Base-by-base conservation (phyloP, 2,888 invertebrate genomes). In the Meiosimyza platycephala region DNA sequence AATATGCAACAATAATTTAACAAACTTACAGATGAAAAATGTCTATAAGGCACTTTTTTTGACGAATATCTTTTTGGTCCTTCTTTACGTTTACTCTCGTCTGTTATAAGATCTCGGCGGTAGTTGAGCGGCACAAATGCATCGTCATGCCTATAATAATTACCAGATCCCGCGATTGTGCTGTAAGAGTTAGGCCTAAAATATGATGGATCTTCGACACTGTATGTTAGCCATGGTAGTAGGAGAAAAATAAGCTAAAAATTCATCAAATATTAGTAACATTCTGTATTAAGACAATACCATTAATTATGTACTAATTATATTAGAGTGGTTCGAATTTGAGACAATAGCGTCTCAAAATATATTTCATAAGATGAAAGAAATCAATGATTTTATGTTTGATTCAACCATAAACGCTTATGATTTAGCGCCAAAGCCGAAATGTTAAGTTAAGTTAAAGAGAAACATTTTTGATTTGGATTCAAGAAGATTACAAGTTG, bases 31-130 rank as follows among this genome's bases (percentile, higher is more conserved):
- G 82, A 84, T 69, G 72, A 75, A 40, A 79, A 81, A 4, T 80
- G 80, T 12, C 81, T 81, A 67, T 80, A 84, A 4, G 77, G 78
- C 0, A 73, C 75, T 59, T 84, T 85, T 77, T 84, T 85, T 6
- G 76, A 69, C 40, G 76, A 71, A 59, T 76, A 76, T 52, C 75
- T 76, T 15, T 78, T 69, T 22, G 66, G 57, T 9, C 72, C 65
- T 15, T 76, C 73, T 55, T 79, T 80, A 60, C 79, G 82, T 63
- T 83, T 85, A 72, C 81, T 83, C 70, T 84, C 85, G 16, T 83
- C 82, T 9, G 78, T 74, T 60, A 80, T 77, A 68, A 83, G 76
- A 76, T 84, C 84, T 15, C 78, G 74, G 7, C 78, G 71, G 28
- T 79, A 81, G 3, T 79, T 74, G 22, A 82, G 73, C 1, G 81